Base-by-base conservation (phyloP, 2,888 invertebrate species). In the Pseudanteris insignis region DNA sequence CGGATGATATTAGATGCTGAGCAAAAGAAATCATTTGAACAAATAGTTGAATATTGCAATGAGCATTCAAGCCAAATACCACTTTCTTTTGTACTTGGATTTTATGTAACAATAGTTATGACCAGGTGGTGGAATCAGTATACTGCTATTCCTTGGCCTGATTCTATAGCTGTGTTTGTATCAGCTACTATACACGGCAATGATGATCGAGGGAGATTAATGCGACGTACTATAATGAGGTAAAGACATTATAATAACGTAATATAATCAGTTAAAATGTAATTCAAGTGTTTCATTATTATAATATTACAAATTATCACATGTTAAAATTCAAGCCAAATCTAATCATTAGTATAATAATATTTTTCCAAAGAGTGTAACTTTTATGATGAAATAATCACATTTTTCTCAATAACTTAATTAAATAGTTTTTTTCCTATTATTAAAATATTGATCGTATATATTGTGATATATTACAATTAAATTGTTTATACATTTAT, bases 21-120 rank as follows among this genome's bases (percentile, higher is more conserved):
- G 0, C 88, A 91, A 57, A 90, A 89, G 83, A 83, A 92, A 77
- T 78, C 86, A 57, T 96, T 95, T 79, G 94, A 93, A 81, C 86
- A 86, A 61, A 83, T 95, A 43, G 91, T 90, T 2, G 85, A 86
- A 64, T 94, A 95, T 81, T 96, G 95, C 82, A 88, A 89, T 74
- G 88, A 87, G 67, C 93, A 92, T 81, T 91, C 89, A 68, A 90
- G 89, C 81, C 86, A 94, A 68, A 95, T 96, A 70, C 96, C 96
- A 8, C 81, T 96, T 65, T 94, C 95, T 2, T 96, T 96, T 80
- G 94, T 96, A 57, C 85, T 96, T 68, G 95, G 96, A 68, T 96
- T 96, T 83, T 96, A 95, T 82, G 94, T 96, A 43, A 89, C 91
- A 4, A 88, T 95, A 67, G 94, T 96, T 38, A 94, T 95, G 88